Evolutionary conservation across 1,140 invertebrate species (phyloP), one percentile per base, ranked within the genome.

Genomic region (Dryas iulia): DNA sequence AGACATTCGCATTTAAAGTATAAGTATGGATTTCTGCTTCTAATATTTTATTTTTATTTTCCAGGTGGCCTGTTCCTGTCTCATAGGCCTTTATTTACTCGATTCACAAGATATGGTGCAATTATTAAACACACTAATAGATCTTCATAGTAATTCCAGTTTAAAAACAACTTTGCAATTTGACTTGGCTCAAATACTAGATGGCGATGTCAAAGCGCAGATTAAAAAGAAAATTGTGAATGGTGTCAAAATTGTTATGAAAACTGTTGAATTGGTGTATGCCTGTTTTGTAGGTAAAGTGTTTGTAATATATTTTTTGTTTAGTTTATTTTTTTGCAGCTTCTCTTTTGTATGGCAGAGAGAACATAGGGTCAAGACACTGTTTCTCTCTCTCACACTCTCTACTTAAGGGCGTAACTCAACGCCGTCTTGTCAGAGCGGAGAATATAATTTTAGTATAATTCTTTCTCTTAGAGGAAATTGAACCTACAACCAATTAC

Each of bases 241-340:
- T 26, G 93, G 92, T 67, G 82, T 94, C 14, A 89, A 92, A 59
- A 92, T 93, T 73, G 87, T 94, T 1, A 84, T 93, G 59, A 92
- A 91, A 53, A 94, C 93, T 52, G 84, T 94, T 31, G 86, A 93
- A 24, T 82, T 95, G 25, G 92, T 95, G 12, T 92, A 94, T 80
- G 92, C 93, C 74, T 95, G 95, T 84, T 94, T 96, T 84, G 92
- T 95, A 72, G 93, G 95, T 95, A 75, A 93, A 92, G 87, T 62
- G n/a, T 23, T 59, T 24, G 18, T 53, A 39, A 53, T 33, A 56
- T 35, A 23, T 53, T 21, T 6, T 63, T 25, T 35, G 26, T n/a
- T 39, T 6, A 58, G 10, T 57, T 53, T 12, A 26, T 23, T 30
- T 11, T 30, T 56, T 4, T 14, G n/a, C n/a, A n/a, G n/a, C n/a